These are phyloP conservation scores for Enoplosus armatus DNA, from an alignment of 2,797 vertebrate genomes.

Conservation along the genomic window DNA sequence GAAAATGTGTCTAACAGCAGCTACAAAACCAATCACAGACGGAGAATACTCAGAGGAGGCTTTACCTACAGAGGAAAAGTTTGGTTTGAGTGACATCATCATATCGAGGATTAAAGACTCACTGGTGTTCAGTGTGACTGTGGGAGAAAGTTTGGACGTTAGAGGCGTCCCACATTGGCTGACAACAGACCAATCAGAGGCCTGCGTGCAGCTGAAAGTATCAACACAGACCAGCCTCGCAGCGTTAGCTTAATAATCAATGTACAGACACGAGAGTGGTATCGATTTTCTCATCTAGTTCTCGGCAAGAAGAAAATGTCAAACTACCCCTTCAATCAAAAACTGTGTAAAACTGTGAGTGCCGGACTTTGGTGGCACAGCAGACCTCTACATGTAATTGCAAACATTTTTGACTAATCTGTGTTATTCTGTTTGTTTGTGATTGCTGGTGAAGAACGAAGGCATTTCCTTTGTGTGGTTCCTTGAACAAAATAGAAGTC, in stretches of 20 bases:
- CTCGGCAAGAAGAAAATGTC: neutral
- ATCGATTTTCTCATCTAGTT: neutral
- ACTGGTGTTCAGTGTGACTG: neutral
- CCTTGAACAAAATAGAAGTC: constrained; percentile 13
- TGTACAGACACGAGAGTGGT: neutral
- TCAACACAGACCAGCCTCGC: neutral
- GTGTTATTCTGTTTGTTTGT: neutral
- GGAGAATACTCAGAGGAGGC: no score
- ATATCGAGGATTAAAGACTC: no score
- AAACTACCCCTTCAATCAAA: neutral
- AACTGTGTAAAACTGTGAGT: neutral
- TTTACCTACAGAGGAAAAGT: no score
- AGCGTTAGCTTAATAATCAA: neutral
- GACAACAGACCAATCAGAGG: neutral
- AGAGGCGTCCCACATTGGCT: no score
- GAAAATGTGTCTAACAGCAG: no score
- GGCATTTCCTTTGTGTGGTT: neutral
- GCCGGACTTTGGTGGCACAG: neutral
- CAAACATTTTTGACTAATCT: neutral
- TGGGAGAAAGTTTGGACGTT: neutral
- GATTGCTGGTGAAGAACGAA: constrained; percentile 5
- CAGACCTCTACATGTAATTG: neutral
- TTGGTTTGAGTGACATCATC: no score
- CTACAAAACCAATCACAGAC: no score
- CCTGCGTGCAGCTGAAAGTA: no score